Evolutionary conservation across 2,888 invertebrate genomes (phyloP).

Genomic region (Imbricaverruca yamaguchii): DNA sequence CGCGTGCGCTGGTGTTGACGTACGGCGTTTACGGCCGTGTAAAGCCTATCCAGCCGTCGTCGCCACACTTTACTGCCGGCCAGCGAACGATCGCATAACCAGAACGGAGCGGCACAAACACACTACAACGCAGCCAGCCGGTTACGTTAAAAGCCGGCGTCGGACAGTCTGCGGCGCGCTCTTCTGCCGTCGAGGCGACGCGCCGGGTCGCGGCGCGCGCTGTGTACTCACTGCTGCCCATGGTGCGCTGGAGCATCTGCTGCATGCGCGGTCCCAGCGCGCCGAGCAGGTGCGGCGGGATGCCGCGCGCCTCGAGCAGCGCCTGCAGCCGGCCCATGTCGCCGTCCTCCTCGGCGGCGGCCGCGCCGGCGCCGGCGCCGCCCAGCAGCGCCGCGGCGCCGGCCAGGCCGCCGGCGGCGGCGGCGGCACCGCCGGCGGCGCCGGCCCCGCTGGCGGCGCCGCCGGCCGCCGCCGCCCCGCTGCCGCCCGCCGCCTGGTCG

Average conservation of each 20-base stretch:
- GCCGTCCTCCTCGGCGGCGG: slow-evolving; percentile 72
- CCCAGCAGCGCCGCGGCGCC: not conserved
- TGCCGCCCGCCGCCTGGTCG: slow-evolving; percentile 21
- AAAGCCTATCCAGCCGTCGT: too few species aligned
- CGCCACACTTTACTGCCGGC: too few species aligned
- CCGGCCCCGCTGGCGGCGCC: not conserved
- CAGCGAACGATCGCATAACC: too few species aligned
- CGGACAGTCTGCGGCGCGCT: too few species aligned
- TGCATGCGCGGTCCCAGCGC: slow-evolving; percentile 95
- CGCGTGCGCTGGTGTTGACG: too few species aligned
- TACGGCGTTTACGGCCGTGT: too few species aligned
- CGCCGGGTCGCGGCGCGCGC: too few species aligned
- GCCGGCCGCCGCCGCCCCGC: slow-evolving; percentile 13
- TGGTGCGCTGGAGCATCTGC: slow-evolving; percentile 85
- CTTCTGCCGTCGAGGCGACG: too few species aligned
- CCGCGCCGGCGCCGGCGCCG: slow-evolving; percentile 34
- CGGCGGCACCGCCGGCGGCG: slow-evolving; percentile 5
- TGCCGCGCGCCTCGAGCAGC: slow-evolving; percentile 82
- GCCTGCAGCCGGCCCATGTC: slow-evolving; percentile 94
- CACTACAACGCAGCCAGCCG: too few species aligned
- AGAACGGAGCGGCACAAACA: too few species aligned
- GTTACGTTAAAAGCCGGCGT: too few species aligned
- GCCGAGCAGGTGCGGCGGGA: slow-evolving; percentile 94
- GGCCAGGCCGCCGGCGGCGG: not conserved
- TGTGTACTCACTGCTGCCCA: slow-evolving; percentile 60